These are phyloP conservation scores for Parauchenoglanis ngamensis DNA, from an alignment of 2,797 vertebrate genomes.

Conservation along the genomic window DNA sequence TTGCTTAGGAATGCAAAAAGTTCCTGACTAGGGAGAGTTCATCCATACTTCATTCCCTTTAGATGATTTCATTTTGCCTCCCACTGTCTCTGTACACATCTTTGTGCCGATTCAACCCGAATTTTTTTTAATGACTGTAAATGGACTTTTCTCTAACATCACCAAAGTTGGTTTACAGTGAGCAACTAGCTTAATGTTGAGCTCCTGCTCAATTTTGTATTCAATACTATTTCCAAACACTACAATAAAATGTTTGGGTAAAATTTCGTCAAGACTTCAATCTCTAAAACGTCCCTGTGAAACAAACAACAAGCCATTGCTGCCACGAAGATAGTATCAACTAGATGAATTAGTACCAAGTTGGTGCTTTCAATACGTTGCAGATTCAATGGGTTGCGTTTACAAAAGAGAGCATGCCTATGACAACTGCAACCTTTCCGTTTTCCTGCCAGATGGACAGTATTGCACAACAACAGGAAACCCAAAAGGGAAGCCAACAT, in stretches of 20 bases:
- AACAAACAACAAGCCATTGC: neutral
- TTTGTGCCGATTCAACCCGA: neutral
- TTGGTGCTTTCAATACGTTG: too few species aligned
- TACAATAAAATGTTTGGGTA: neutral
- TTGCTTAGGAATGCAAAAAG: neutral
- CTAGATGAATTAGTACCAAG: neutral
- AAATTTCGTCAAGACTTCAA: neutral
- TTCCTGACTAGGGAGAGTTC: neutral
- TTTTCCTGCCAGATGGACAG: constrained; percentile 63
- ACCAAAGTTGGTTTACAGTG: neutral
- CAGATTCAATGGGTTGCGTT: neutral
- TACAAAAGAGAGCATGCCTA: constrained; percentile 39
- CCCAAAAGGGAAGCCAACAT: constrained; percentile 66
- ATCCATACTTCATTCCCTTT: neutral
- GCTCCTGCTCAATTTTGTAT: neutral
- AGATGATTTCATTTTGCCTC: neutral
- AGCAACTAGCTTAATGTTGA: neutral
- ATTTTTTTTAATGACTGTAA: neutral
- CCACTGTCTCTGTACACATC: neutral
- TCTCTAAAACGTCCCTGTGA: neutral
- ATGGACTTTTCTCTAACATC: neutral
- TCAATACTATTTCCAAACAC: constrained; percentile 3
- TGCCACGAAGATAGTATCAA: neutral
- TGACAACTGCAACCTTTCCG: constrained; percentile 59
- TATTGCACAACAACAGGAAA: constrained; percentile 74